Evolutionary conservation across 2,797 vertebrate genomes (phyloP), one percentile per base, ranked within the genome.

Genomic region (Oryzias sinensis): DNA sequence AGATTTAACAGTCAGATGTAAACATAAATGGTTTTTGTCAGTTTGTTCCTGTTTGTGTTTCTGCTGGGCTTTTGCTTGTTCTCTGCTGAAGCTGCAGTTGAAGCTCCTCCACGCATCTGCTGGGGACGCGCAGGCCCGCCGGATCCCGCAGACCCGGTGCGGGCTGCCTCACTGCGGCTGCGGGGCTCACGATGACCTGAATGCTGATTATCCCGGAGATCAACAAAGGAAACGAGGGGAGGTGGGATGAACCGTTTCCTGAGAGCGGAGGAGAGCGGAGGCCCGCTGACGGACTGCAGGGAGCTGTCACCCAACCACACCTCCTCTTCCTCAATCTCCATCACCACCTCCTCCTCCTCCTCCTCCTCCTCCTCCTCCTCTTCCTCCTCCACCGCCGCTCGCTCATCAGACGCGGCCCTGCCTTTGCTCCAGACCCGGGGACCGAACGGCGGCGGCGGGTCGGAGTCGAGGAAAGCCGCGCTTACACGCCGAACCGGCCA

Each of bases 171-270:
- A 15, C 42, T 43, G 14, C 42, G n/a, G 14, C 42, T 43, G 14
- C 15, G 42, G 43, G 43, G 11, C 60, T 94, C 91, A 95, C 94
- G 79, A 95, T 1, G 95, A 97, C 93, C 86, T 96, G 93, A 95
- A 96, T 78, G 95, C 94, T 59, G 96, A 97, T 93, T 89, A 94
- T 92, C 93, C 96, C 41, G 95, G 93, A 80, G 95, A 97, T 91
- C 94, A 93, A 93, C 94, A 79, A 81, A 82, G 79, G 94, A 81
- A 72, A 55, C 72, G 22, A 60, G 79, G 85, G 94, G 20, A 77
- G 66, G 69, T 82, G 94, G 94, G 89, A 97, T 96, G 95, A 95
- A 91, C 91, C 95, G 95, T 83, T 92, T 95, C 87, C 88, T 89
- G 77, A 84, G 62, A 81, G 62, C 71, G 16, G 90, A 80, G 73